phyloP scores from a whole-genome alignment of 2,797 vertebrate species.

The Euphonia xanthogaster region DNA sequence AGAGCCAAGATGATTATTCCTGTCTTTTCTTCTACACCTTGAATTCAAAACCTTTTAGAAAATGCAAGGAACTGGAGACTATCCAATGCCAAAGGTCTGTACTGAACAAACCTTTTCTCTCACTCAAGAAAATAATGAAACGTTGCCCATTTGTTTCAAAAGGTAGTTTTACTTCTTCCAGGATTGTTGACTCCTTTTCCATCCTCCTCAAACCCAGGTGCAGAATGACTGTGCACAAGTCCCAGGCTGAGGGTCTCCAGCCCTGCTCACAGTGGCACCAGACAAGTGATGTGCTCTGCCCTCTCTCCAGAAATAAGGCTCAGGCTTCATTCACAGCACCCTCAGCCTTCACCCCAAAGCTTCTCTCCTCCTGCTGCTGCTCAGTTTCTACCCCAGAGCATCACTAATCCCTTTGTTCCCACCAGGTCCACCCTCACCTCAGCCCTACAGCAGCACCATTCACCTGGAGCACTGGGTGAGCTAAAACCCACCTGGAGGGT shows the following conservation, averaged over 20 bases:
- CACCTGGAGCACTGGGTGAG: rapidly evolving
- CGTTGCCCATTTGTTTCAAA: neutral
- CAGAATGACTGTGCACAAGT: neutral
- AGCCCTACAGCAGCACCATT: rapidly evolving
- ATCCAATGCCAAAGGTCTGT: neutral
- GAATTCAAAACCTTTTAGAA: neutral
- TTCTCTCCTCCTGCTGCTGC: neutral
- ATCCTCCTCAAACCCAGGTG: neutral
- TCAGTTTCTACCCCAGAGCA: neutral
- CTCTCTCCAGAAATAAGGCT: neutral
- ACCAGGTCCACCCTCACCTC: neutral
- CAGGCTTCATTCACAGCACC: neutral
- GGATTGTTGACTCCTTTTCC: neutral
- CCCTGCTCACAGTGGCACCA: rapidly evolving
- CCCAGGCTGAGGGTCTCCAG: rapidly evolving
- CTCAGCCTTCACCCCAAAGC: neutral
- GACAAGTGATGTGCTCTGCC: rapidly evolving
- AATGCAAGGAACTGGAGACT: neutral
- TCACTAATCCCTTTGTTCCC: neutral
- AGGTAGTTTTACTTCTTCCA: neutral
- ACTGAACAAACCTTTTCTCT: neutral
- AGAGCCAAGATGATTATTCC: neutral
- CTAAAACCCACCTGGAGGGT: neutral
- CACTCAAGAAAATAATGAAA: neutral
- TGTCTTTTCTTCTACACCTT: neutral